Evolutionary conservation across 2,888 invertebrate species (phyloP).

Genomic region (Siphonodentalium dalli): DNA sequence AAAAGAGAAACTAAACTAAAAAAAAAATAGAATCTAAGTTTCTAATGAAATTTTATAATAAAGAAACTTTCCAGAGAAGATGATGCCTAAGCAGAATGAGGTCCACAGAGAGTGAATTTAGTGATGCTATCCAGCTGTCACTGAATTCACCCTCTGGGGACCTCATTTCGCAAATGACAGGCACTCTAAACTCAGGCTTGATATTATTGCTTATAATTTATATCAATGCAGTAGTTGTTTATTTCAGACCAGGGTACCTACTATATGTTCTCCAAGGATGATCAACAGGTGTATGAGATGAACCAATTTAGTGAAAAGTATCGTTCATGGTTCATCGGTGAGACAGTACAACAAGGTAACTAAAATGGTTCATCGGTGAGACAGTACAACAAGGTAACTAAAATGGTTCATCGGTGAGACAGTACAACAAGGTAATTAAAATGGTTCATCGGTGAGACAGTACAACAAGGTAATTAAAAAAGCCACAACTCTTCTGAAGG

Average conservation of each 20-base stretch:
- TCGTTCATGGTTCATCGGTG: slow-evolving; percentile 54
- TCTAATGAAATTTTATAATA: no score
- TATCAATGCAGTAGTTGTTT: background rate
- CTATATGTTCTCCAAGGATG: slow-evolving; percentile 42
- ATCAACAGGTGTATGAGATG: slow-evolving; percentile 43
- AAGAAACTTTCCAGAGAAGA: no score
- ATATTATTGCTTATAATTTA: background rate
- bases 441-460: slow-evolving; percentile 52
- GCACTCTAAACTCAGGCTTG: background rate
- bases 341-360: slow-evolving; percentile 48
- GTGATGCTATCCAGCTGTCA: no score
- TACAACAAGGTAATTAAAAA: slow-evolving; percentile 48
- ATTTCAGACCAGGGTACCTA: slow-evolving; percentile 35
- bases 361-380: slow-evolving; percentile 52
- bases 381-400: slow-evolving; percentile 47
- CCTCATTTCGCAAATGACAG: background rate
- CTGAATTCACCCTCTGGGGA: no score
- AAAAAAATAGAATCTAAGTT: no score
- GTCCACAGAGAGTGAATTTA: no score
- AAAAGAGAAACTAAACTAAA: no score
- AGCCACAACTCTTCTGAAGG: no score
- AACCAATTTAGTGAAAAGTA: slow-evolving; percentile 46
- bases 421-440: slow-evolving; percentile 49
- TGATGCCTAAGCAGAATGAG: no score
- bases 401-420: slow-evolving; percentile 51